Conservation (phyloP, 2,113 vertebrate genomes). For the Sander lucioperca region DNA sequence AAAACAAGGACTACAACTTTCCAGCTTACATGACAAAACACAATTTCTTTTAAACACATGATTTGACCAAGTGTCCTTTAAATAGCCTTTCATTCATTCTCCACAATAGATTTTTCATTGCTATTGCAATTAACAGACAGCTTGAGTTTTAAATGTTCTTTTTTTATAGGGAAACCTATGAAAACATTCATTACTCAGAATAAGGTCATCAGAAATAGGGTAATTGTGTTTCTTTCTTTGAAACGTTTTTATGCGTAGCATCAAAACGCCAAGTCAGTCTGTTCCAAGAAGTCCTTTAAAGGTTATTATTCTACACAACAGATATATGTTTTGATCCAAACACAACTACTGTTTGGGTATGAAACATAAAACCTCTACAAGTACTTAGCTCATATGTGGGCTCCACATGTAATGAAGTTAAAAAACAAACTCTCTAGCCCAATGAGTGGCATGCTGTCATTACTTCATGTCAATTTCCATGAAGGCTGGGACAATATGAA, state of each 20-base stretch:
- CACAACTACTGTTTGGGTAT: constrained; percentile 77
- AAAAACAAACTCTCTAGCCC: constrained; percentile 50
- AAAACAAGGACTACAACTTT: not conserved
- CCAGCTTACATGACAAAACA: not conserved
- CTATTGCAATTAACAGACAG: not conserved
- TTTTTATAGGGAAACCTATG: not conserved
- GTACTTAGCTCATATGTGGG: constrained; percentile 58
- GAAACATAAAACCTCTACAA: constrained; percentile 72
- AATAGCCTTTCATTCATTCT: not conserved
- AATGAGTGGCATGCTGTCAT: not conserved
- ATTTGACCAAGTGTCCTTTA: constrained; percentile 4
- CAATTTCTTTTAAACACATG: not conserved
- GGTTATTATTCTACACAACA: constrained; percentile 76
- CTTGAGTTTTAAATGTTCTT: not conserved
- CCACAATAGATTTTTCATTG: not conserved
- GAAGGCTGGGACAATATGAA: not conserved
- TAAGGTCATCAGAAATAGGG: constrained; percentile 2
- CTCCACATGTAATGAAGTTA: constrained; percentile 34
- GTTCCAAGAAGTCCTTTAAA: constrained; percentile 72
- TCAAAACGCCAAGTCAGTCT: constrained; percentile 54
- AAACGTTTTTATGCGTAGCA: constrained; percentile 37
- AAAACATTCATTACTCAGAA: not conserved
- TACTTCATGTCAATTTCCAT: constrained; percentile 31
- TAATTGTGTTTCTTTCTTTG: constrained; percentile 33
- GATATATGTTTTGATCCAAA: constrained; percentile 78